These are phyloP conservation scores for Cyprinodon tularosa DNA, from an alignment of 2,113 vertebrate genomes.

Conservation along the genomic window DNA sequence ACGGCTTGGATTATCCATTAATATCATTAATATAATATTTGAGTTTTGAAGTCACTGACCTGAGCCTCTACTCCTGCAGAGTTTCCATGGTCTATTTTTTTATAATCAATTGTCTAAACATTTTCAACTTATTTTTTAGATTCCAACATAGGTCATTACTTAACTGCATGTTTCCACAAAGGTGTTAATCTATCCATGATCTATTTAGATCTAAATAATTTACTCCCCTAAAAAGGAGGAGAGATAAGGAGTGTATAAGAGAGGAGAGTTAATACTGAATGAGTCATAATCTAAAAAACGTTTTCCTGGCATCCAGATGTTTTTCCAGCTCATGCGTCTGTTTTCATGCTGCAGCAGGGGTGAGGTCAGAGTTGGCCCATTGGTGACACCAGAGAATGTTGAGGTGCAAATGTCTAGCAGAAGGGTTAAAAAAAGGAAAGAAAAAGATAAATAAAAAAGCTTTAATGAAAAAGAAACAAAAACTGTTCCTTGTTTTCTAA, in stretches of 20 bases:
- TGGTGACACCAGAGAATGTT: constrained; percentile 27
- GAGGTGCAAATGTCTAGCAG: constrained; percentile 19
- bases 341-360: constrained; percentile 54
- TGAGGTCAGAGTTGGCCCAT: constrained; percentile 72
- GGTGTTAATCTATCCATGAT: background rate
- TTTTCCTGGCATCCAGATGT: constrained; percentile 74
- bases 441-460: constrained; percentile 29
- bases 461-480: constrained; percentile 15
- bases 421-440: background rate
- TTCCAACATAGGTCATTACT: background rate
- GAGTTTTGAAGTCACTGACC: too few species aligned
- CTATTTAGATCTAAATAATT: background rate
- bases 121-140: background rate
- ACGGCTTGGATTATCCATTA: too few species aligned
- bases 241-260: constrained; percentile 17
- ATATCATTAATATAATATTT: too few species aligned
- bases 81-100: background rate
- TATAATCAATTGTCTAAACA: background rate
- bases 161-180: background rate
- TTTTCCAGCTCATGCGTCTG: constrained; percentile 45
- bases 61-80: too few species aligned
- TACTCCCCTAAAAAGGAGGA: constrained; percentile 3
- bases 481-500: background rate
- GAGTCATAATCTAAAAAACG: constrained; percentile 35
- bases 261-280: constrained; percentile 21